These are phyloP conservation scores for Dusona sp. DNA, from an alignment of 2,888 invertebrate genomes.

Conservation along the genomic window DNA sequence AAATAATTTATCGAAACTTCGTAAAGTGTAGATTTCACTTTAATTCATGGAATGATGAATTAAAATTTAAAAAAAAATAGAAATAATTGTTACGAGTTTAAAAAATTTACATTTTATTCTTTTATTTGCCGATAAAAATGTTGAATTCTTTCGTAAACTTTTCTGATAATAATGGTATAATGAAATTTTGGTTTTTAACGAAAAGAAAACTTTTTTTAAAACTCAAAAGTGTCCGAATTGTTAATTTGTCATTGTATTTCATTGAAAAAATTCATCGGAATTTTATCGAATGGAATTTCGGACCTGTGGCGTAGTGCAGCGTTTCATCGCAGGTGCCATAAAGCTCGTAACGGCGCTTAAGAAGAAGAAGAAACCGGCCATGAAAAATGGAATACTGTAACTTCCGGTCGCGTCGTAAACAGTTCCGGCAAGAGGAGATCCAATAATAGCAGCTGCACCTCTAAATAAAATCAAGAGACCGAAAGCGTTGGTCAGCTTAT, in stretches of 20 bases:
- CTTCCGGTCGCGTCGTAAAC: conserved; percentile 95
- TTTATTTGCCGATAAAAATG: background rate
- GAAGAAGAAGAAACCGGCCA: conserved; percentile 95
- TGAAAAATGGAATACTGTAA: conserved; percentile 96
- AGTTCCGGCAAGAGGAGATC: conserved; percentile 93
- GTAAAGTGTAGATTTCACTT: background rate
- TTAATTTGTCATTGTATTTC: background rate
- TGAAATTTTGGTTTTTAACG: background rate
- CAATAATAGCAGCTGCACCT: conserved; percentile 96
- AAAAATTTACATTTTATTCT: background rate
- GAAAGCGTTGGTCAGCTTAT: conserved; percentile 98
- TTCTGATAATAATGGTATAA: too few species aligned
- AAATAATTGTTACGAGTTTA: too few species aligned
- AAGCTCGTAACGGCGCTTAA: conserved; percentile 94
- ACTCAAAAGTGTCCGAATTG: background rate
- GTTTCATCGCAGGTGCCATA: conserved; percentile 90
- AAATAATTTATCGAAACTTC: background rate
- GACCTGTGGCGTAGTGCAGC: conserved; percentile 84
- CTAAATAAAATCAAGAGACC: conserved; percentile 97
- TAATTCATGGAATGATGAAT: background rate
- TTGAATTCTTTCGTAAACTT: too few species aligned
- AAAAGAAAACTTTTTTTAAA: background rate
- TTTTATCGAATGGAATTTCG: background rate
- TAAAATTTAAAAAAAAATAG: too few species aligned
- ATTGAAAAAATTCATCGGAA: background rate